Percentiles rank a stretch among this genome's conserved stretches.
These are phyloP conservation scores for Pocillopora damicornis DNA, from an alignment of 64 coral and sea anemone genomes.

Conservation along the genomic window DNA sequence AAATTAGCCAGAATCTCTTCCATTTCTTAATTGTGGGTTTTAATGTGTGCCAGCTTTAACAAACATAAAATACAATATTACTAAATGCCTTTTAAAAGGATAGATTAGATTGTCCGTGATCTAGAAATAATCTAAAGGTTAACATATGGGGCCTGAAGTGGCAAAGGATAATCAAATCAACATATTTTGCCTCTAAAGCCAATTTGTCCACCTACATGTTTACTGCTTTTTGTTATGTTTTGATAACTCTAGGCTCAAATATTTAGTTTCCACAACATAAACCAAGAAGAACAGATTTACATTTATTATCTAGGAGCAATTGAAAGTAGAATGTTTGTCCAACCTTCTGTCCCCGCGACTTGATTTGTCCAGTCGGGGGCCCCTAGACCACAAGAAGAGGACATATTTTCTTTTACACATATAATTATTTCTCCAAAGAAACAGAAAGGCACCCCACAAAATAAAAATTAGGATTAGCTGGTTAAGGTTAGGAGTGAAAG, in stretches of 20 bases:
- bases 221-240: no score
- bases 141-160: no score
- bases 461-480: neutral
- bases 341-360: slow-evolving; percentile 48
- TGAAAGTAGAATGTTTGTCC: slow-evolving; percentile 30
- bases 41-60: no score
- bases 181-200: no score
- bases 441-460: neutral
- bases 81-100: no score
- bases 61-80: no score
- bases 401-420: slow-evolving; percentile 26
- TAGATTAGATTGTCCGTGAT: no score
- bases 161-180: no score
- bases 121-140: no score
- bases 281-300: neutral
- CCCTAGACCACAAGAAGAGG: slow-evolving; percentile 68
- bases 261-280: neutral
- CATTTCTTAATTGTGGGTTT: no score
- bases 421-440: neutral
- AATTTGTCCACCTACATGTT: no score
- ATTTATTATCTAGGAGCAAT: neutral
- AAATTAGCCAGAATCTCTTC: no score
- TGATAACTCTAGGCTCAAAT: neutral
- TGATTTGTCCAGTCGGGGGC: slow-evolving; percentile 50
- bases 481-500: neutral